Evolutionary conservation across 2,888 invertebrate species (phyloP).

Genomic region (Apamea sordens): DNA sequence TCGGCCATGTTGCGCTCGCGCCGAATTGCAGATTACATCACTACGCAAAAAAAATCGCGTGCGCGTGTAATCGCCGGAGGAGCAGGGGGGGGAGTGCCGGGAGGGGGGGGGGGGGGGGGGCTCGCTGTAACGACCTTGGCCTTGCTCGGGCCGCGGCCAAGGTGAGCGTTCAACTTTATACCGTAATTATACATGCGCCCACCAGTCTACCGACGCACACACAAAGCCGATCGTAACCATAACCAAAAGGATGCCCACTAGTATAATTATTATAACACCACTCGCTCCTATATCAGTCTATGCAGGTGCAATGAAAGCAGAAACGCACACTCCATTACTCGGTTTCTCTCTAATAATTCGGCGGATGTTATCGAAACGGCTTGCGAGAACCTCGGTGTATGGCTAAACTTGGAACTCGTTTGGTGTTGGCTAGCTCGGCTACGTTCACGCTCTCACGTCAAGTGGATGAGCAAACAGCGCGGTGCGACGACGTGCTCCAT

Average conservation of each 20-base stretch:
- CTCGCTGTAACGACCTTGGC: conserved; percentile 84
- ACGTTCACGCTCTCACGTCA: conserved; percentile 58
- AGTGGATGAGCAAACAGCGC: conserved; percentile 72
- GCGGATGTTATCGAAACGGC: conserved; percentile 52
- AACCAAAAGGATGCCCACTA: conserved; percentile 51
- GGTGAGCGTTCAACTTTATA: conserved; percentile 84
- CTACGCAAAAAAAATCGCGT: conserved; percentile 86
- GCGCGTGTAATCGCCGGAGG: conserved; percentile 74
- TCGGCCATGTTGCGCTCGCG: conserved; percentile 86
- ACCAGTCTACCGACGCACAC: conserved; percentile 83
- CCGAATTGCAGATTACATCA: conserved; percentile 89
- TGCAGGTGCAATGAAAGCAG: conserved; percentile 34
- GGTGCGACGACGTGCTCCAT: conserved; percentile 73
- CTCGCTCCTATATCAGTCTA: conserved; percentile 13
- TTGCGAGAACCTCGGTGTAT: conserved; percentile 43
- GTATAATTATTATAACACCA: conserved; percentile 8
- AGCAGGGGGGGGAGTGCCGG: conserved; percentile 56
- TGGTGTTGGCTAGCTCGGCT: conserved; percentile 25
- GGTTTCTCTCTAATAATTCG: conserved; percentile 41
- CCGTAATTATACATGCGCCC: conserved; percentile 88
- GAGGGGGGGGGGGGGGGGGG: conserved; percentile 60
- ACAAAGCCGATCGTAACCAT: conserved; percentile 64
- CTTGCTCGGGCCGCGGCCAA: conserved; percentile 88
- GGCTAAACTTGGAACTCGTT: conserved; percentile 52
- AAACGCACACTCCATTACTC: conserved; percentile 45